Percentiles rank a stretch among this genome's conserved stretches.
Conservation (phyloP, 2,113 vertebrate genomes). For the Columba janthina region DNA sequence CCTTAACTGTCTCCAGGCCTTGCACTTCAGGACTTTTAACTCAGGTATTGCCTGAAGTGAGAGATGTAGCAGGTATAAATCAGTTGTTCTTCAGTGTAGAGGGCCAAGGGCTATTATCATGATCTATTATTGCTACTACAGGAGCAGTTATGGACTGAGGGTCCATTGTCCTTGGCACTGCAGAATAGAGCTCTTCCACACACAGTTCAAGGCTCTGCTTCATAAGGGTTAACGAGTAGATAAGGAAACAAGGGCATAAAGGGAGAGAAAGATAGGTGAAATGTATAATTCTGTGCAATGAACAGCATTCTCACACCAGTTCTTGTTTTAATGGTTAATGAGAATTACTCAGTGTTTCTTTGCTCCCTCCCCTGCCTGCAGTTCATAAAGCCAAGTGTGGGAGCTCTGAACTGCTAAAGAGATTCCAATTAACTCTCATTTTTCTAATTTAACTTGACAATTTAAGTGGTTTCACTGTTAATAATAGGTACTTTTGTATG, state of each 20-base stretch:
- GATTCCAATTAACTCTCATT: not conserved
- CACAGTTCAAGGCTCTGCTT: fast-evolving
- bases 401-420: not conserved
- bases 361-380: not conserved
- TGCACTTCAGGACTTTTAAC: not conserved
- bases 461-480: not conserved
- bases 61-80: not conserved
- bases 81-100: not conserved
- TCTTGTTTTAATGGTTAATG: not conserved
- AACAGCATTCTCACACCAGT: not conserved
- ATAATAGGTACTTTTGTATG: not conserved
- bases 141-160: not conserved
- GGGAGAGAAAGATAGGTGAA: not conserved
- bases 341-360: not conserved
- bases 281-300: not conserved
- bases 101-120: not conserved
- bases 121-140: not conserved
- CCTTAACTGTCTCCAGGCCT: not conserved
- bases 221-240: not conserved
- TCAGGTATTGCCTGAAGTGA: not conserved
- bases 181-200: not conserved
- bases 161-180: not conserved
- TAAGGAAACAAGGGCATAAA: not conserved
- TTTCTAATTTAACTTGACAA: not conserved
- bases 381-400: not conserved